Conservation (phyloP, 2,797 vertebrate species). For the Petrocephalus schoutedeni region DNA sequence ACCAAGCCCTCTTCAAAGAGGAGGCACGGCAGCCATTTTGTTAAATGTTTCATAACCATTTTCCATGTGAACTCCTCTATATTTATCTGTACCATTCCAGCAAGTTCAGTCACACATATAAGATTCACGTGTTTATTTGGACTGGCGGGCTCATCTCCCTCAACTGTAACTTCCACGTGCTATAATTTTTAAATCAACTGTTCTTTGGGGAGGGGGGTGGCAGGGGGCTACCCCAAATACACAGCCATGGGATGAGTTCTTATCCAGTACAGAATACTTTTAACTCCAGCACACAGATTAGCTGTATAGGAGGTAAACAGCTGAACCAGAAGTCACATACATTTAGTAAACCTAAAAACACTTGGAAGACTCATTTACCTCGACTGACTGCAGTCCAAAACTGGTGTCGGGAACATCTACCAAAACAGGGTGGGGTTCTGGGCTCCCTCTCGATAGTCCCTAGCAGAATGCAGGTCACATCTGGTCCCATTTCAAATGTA, state of each 20-base stretch:
- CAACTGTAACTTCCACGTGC: background rate
- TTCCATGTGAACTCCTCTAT: background rate
- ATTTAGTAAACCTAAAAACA: background rate
- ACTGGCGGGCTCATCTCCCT: background rate
- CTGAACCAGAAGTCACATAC: background rate
- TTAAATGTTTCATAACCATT: conserved; percentile 1
- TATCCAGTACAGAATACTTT: background rate
- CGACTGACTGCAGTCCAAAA: background rate
- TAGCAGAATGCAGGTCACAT: background rate
- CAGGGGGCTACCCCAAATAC: background rate
- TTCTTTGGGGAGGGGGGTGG: background rate
- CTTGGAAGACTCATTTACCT: background rate
- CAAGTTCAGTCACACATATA: background rate
- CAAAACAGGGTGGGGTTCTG: background rate
- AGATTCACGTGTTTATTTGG: background rate
- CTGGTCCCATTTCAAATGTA: background rate
- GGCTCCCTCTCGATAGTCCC: background rate
- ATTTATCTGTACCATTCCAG: background rate
- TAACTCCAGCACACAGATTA: background rate
- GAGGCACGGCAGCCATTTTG: conserved; percentile 31
- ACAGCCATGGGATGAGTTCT: background rate
- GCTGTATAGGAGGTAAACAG: background rate
- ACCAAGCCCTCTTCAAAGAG: conserved; percentile 1
- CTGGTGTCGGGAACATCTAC: background rate
- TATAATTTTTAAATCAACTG: background rate